Base-by-base conservation (phyloP, 2,888 invertebrate species). In the Rotaria socialis region DNA sequence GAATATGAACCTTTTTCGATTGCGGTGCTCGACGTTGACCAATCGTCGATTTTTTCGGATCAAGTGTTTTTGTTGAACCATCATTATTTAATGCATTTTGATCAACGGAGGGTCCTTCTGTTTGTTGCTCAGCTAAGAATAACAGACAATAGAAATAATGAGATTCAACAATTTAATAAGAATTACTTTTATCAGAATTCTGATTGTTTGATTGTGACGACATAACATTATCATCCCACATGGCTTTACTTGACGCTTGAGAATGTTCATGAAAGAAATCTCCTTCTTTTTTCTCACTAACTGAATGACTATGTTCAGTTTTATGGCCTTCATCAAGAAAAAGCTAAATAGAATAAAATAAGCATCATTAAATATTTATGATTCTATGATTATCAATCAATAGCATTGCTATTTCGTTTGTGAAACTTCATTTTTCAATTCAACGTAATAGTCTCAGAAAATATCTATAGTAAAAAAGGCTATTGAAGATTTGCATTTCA, bases 241-340 rank as follows among this genome's bases (percentile, higher is more conserved):
- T 5, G 6, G 43, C 4, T 80, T 86, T 85, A 80, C 55, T 86
- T n/a, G 88, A 88, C 86, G 90, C 90, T 52, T 90, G 89, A 88
- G 93, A 94, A n/a, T 80, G 80, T 92, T 95, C 95, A 87, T 94
- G 94, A 92, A 97, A 97, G 93, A 97, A 97, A 92, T 97, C 97
- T 88, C 94, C 93, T 92, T 96, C 95, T 88, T 93, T 93, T 89
- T 92, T 92, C 86, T 91, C 91, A 10, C 91, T 89, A 60, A 8
- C 10, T 47, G 80, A 47, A 7, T 80, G 80, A 24, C 47, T 80
- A 47, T 92, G 92, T 80, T 90, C 90, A 88, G 92, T 92, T 89
- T 94, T 75, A n/a, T 43, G 47, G 19, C 11, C 41, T 8, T 86
- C 93, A 84, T 94, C 94, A 92, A 95, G 91, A 91, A 94, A 94